Evolutionary conservation across 1,140 invertebrate genomes (phyloP).

Genomic region (Telenomus remus): DNA sequence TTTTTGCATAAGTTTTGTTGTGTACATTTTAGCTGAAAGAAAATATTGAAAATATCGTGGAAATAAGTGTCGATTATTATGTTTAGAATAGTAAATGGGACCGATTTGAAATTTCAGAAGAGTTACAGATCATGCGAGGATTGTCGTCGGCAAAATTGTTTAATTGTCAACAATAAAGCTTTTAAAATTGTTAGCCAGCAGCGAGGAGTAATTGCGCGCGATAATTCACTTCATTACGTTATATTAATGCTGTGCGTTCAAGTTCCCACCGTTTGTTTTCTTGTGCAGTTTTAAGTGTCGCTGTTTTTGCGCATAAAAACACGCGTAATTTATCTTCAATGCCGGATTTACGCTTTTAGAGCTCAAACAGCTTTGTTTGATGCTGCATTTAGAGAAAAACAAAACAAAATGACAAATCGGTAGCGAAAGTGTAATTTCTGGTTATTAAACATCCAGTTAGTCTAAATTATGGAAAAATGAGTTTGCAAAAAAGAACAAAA

Average conservation of each 20-base stretch:
- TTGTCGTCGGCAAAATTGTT: no score
- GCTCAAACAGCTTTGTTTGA: slow-evolving; percentile 43
- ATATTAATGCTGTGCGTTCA: slow-evolving; percentile 34
- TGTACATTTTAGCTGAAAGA: no score
- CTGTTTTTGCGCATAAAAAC: slow-evolving; percentile 45
- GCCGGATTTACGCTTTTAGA: slow-evolving; percentile 46
- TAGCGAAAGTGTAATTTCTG: neutral
- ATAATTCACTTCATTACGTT: slow-evolving; percentile 33
- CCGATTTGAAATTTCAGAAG: no score
- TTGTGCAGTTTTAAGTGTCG: slow-evolving; percentile 41
- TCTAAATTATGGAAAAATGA: neutral
- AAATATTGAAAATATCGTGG: no score
- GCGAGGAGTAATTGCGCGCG: slow-evolving; percentile 7
- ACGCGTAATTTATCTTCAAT: slow-evolving; percentile 49
- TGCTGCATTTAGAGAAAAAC: slow-evolving; percentile 28
- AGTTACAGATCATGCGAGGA: no score
- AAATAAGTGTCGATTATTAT: no score
- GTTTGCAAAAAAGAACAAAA: no score
- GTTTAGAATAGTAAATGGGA: no score
- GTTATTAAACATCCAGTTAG: neutral
- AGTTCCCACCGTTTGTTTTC: slow-evolving; percentile 47
- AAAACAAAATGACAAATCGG: neutral
- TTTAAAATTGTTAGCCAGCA: neutral
- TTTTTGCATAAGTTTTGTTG: no score
- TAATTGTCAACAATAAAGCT: neutral